A percentile compares a stretch with the other conserved stretches of the same genome.
Evolutionary conservation across 2,113 vertebrate species (phyloP).

Genomic region (Entelurus aequoreus): DNA sequence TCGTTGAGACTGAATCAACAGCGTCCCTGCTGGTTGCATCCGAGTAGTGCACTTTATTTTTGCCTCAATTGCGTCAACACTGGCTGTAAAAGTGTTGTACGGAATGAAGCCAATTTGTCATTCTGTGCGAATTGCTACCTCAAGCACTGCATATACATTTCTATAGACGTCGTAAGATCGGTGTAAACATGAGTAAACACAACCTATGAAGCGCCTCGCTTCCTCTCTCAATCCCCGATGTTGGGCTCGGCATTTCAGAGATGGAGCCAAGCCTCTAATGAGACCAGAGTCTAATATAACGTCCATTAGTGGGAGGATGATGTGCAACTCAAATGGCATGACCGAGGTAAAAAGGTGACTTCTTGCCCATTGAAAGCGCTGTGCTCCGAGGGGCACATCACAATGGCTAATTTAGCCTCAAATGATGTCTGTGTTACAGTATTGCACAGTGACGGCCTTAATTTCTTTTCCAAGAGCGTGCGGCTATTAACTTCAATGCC

Average conservation of each 20-base stretch:
- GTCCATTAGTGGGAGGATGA: constrained; percentile 50
- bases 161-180: not conserved
- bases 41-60: too few species aligned
- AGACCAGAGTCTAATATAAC: constrained; percentile 48
- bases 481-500: constrained; percentile 42
- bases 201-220: constrained; percentile 20
- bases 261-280: constrained; percentile 42
- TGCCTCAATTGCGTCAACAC: constrained; percentile 26
- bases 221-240: constrained; percentile 26
- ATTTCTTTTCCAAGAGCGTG: constrained; percentile 47
- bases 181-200: constrained; percentile 22
- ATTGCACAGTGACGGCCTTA: constrained; percentile 29
- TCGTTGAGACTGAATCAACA: too few species aligned
- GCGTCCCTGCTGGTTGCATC: too few species aligned
- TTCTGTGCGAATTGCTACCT: constrained; percentile 14
- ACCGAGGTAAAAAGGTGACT: constrained; percentile 47
- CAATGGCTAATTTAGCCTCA: constrained; percentile 55
- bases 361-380: constrained; percentile 15
- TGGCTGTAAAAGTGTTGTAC: constrained; percentile 31
- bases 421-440: constrained; percentile 46
- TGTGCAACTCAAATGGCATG: constrained; percentile 34
- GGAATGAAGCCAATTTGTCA: constrained; percentile 50
- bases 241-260: constrained; percentile 31
- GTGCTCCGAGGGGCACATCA: constrained; percentile 44
- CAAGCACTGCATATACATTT: too few species aligned